Evolutionary conservation across 1,140 invertebrate species (phyloP).

Genomic region (Diplogasteroides magnus): DNA sequence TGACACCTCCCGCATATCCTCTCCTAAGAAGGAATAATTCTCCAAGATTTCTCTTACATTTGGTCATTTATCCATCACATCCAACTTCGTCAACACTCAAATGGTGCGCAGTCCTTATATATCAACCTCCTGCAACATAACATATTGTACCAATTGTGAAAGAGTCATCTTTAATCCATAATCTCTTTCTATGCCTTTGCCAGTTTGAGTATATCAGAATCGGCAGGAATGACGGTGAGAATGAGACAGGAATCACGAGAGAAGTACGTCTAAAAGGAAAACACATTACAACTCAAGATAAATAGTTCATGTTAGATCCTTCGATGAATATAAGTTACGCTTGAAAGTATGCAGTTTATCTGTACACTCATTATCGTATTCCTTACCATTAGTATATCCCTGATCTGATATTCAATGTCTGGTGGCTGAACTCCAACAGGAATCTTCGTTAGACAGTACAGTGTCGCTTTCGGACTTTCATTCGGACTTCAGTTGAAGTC

Average conservation of each 20-base stretch:
- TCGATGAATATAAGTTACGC: too few species aligned
- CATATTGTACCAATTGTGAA: not conserved
- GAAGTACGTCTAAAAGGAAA: constrained; percentile 75
- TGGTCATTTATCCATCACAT: constrained; percentile 99
- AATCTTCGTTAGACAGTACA: too few species aligned
- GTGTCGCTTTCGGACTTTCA: too few species aligned
- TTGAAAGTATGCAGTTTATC: too few species aligned
- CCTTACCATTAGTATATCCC: constrained; percentile 67
- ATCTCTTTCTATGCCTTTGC: constrained; percentile 58
- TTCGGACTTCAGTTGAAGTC: too few species aligned
- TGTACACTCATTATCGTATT: constrained; percentile 6
- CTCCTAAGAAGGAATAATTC: constrained; percentile 88
- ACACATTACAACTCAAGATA: not conserved
- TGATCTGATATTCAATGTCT: constrained; percentile 88
- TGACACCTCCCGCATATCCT: constrained; percentile 48
- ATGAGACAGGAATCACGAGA: constrained; percentile 86
- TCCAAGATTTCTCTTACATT: constrained; percentile 96
- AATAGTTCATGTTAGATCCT: too few species aligned
- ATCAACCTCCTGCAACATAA: constrained; percentile 74
- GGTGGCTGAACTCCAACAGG: constrained; percentile 87
- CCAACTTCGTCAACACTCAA: constrained; percentile 97
- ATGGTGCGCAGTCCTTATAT: constrained; percentile 90
- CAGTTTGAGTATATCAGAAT: constrained; percentile 88
- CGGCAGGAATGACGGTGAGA: constrained; percentile 90
- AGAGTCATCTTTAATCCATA: too few species aligned